Base-by-base conservation (phyloP, 2,888 invertebrate species). In the Scaptomyza tumidula region DNA sequence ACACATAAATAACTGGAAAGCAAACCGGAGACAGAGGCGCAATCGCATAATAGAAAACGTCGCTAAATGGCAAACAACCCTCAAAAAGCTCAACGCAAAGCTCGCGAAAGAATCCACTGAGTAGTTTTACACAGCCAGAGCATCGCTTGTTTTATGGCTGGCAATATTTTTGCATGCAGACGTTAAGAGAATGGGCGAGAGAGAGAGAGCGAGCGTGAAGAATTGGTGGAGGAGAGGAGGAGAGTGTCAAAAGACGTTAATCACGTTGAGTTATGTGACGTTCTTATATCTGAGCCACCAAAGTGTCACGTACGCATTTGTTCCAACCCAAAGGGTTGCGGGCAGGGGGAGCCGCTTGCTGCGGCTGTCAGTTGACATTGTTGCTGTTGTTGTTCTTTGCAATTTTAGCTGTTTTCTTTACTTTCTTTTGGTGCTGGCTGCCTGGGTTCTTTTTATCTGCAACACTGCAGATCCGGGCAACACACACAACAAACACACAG, bases 231-330 rank as follows among this genome's bases (percentile, higher is more conserved):
- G 1, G 14, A 0, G 48, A 33, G 63, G 57, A 39, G 46, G 74
- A 80, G 66, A 72, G 77, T 80, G 84, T 79, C 83, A 83, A 80
- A 78, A 90, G 85, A 91, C 91, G 91, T 91, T 91, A 91, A 91
- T 91, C 91, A 91, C 90, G 87, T 84, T 91, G 91, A 91, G 90
- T 91, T 91, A 91, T 91, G 91, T 90, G 91, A 91, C 91, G 88
- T 84, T 90, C 88, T 90, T 90, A 90, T 90, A 90, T 91, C 87
- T 80, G 80, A 82, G 78, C 88, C 89, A 88, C 85, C 89, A 83
- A 87, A 85, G 85, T 90, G 89, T 90, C 90, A 89, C 89, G 90
- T 86, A 87, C 89, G 82, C 88, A 89, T 90, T 89, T 89, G 88
- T 85, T 88, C 78, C 76, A 76, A 58, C 62, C 87, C 52, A 73